Percentiles rank a stretch among this genome's conserved stretches.
These are phyloP conservation scores for Agrochola circellaris DNA, from an alignment of 2,888 invertebrate species.

Conservation along the genomic window DNA sequence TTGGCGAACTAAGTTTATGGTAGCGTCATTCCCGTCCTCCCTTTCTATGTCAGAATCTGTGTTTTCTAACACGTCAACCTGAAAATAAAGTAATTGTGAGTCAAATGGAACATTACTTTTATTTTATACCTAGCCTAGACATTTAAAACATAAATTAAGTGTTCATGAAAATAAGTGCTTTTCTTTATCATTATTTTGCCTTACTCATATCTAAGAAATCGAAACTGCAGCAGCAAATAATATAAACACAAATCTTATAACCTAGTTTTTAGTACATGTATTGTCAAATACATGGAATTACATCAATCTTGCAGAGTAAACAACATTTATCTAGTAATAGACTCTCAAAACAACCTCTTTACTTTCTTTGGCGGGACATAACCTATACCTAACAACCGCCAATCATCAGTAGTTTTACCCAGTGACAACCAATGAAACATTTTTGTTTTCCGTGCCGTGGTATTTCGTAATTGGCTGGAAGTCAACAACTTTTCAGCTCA, in stretches of 20 bases:
- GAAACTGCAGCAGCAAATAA: neutral
- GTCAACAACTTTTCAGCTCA: constrained; percentile 20
- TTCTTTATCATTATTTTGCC: neutral
- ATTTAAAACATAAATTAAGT: constrained; percentile 9
- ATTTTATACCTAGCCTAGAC: neutral
- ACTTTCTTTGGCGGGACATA: constrained; percentile 25
- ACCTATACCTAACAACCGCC: neutral
- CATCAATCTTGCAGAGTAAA: neutral
- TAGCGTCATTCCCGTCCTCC: constrained; percentile 75
- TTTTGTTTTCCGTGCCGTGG: constrained; percentile 7
- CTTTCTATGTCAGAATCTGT: constrained; percentile 75
- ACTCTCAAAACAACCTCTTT: neutral
- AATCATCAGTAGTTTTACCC: neutral
- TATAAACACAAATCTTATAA: neutral
- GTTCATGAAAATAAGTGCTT: neutral
- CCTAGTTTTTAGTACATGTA: neutral
- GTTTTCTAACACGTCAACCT: constrained; percentile 81
- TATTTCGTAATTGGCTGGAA: constrained; percentile 35
- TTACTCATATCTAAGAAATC: neutral
- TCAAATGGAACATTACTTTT: neutral
- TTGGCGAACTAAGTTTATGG: constrained; percentile 80
- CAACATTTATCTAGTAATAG: neutral
- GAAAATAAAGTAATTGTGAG: constrained; percentile 41
- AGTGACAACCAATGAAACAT: constrained; percentile 34
- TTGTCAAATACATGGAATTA: neutral